Evolutionary conservation across 2,797 vertebrate genomes (phyloP).

Genomic region (Ceryle rudis): DNA sequence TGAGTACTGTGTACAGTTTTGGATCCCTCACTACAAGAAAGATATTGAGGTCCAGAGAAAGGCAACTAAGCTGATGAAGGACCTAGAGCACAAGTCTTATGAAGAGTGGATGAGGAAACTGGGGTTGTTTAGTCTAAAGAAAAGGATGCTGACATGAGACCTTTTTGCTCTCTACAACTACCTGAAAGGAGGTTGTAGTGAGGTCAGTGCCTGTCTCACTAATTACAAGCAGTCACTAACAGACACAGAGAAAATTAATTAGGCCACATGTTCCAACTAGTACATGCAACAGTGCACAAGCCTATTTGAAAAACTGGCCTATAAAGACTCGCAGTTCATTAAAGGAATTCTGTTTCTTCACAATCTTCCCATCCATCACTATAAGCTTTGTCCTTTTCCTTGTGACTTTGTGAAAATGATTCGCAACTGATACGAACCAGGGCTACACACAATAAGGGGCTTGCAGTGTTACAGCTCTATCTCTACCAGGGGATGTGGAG

Average conservation of each 20-base stretch:
- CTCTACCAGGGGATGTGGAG: not conserved
- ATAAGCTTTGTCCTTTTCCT: not conserved
- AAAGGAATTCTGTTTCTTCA: conserved; percentile 6
- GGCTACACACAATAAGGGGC: not conserved
- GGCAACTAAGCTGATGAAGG: no score
- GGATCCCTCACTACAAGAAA: no score
- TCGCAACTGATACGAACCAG: not conserved
- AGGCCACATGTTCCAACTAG: not conserved
- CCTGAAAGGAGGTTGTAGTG: no score
- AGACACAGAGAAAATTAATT: not conserved
- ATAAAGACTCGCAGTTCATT: not conserved
- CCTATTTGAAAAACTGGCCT: conserved; percentile 1
- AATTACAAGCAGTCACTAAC: not conserved
- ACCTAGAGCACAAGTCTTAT: no score
- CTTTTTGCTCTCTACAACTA: no score
- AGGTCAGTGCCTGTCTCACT: not conserved
- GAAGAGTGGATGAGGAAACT: no score
- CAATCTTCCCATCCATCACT: not conserved
- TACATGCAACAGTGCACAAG: not conserved
- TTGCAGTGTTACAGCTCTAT: not conserved
- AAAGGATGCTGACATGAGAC: no score
- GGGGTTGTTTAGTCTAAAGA: no score
- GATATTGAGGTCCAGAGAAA: no score
- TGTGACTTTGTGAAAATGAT: not conserved
- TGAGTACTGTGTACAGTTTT: no score